Percentiles rank a stretch among this genome's conserved stretches.
phyloP scores from a whole-genome alignment of 2,888 invertebrate genomes.

The Chrysotoxum bicinctum region DNA sequence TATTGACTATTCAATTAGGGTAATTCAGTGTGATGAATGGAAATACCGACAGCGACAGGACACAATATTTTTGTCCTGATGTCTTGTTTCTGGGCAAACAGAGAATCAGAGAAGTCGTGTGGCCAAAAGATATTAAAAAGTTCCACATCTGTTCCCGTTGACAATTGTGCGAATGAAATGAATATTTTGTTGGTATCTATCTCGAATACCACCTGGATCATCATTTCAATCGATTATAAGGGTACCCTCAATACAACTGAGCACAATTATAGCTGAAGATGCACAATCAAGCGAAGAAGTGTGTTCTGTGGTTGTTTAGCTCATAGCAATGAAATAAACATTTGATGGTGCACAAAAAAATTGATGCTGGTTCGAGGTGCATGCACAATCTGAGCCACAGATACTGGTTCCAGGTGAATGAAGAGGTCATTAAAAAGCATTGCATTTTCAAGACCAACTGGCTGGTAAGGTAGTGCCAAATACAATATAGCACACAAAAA shows the following conservation, averaged over 20 bases:
- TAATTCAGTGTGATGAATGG: constrained; percentile 53
- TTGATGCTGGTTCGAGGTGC: constrained; percentile 38
- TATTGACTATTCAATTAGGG: constrained; percentile 71
- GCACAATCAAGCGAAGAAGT: constrained; percentile 22
- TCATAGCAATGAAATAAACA: constrained; percentile 7
- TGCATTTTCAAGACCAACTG: background rate
- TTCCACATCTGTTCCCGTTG: constrained; percentile 54
- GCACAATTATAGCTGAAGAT: constrained; percentile 28
- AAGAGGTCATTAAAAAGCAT: background rate
- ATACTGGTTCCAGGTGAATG: constrained; percentile 36
- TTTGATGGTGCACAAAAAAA: constrained; percentile 2
- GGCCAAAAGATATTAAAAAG: constrained; percentile 42
- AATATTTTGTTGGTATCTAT: constrained; percentile 31
- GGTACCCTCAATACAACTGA: constrained; percentile 48
- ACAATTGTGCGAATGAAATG: constrained; percentile 52
- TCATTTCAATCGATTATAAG: constrained; percentile 44
- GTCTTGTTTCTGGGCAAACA: constrained; percentile 37
- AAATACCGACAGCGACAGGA: constrained; percentile 24
- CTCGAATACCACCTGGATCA: constrained; percentile 51
- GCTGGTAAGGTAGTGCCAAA: background rate
- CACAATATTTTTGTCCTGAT: constrained; percentile 16
- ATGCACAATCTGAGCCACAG: background rate
- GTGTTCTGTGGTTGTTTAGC: constrained; percentile 20
- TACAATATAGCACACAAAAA: background rate
- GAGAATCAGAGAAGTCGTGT: constrained; percentile 49